These are phyloP conservation scores for Timema cristinae DNA, from an alignment of 2,888 invertebrate genomes.

Conservation along the genomic window DNA sequence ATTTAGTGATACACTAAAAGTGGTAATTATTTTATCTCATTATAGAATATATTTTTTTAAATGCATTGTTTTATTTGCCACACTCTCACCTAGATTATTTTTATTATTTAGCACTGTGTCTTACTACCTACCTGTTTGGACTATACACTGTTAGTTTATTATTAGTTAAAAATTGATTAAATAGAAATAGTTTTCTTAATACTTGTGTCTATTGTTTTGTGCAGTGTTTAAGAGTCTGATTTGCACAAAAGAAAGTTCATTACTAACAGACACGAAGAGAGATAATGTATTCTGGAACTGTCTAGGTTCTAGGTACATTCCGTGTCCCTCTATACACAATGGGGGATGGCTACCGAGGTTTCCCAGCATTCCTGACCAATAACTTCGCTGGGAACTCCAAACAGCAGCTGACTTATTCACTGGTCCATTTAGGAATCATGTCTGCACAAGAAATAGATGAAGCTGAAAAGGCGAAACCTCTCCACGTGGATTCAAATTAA, in stretches of 20 bases:
- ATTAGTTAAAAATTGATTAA: no score
- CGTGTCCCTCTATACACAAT: conserved; percentile 50
- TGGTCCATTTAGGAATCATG: conserved; percentile 40
- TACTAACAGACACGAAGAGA: conserved; percentile 9
- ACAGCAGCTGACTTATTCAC: conserved; percentile 43
- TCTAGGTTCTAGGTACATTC: conserved; percentile 45
- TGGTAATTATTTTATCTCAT: no score
- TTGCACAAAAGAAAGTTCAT: not conserved
- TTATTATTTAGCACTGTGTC: no score
- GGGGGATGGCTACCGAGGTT: conserved; percentile 47
- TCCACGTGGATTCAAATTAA: no score
- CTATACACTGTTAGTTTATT: no score
- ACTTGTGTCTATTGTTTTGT: not conserved
- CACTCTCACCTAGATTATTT: no score
- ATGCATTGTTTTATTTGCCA: no score
- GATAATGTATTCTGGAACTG: no score
- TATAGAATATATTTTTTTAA: no score
- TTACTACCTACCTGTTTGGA: no score
- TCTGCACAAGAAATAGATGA: conserved; percentile 40
- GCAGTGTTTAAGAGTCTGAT: not conserved
- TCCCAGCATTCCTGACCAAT: conserved; percentile 49
- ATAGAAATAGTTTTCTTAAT: not conserved
- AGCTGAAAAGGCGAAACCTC: conserved; percentile 33
- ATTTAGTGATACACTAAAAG: no score
- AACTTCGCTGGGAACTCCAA: conserved; percentile 48